Evolutionary conservation across 2,113 vertebrate genomes (phyloP), one percentile per base, ranked within the genome.

Genomic region (Donacobius atricapilla): DNA sequence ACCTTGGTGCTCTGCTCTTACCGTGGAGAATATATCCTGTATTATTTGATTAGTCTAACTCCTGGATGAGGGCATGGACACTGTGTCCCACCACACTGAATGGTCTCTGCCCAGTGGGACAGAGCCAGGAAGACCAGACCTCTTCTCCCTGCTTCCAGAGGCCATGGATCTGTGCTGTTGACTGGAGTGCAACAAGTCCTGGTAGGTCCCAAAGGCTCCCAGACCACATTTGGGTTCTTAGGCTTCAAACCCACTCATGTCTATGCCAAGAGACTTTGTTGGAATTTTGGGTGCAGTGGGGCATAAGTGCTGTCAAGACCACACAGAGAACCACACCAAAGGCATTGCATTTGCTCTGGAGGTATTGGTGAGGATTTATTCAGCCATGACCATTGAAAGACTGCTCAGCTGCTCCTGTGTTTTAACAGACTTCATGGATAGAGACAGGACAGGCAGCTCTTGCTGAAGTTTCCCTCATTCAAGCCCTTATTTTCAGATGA

Each of bases 11-110:
- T 58, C 56, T 87, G 31, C 31, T 64, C 70, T 84, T 56, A 35
- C 1, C 2, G 14, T 4, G 28, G n/a, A 58, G 19, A 72, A 53
- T 0, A 0, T 8, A 31, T 9, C 33, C 51, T 53, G 51, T 19
- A 17, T 28, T 15, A 20, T 27, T 60, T 53, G 20, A 9, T 53
- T 69, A 70, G 24, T 13, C 27, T 83, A 21, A 13, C 63, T 78
- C 17, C 61, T 57, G 40, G 37, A 20, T 3, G 20, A 71, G 15
- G 50, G 40, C 31, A 60, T 5, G 30, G 68, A 23, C 42, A 21
- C 9, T 9, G 5, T 37, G 51, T 58, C 44, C 39, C 35, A 47
- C 20, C 27, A 61, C 27, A 23, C 8, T 1, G 6, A 31, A 35
- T 1, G 1, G 68, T 23, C 42, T 50, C 64, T 45, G 40, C 39